Base-by-base conservation (phyloP, 2,888 invertebrate genomes). In the Nomada goodeniana region DNA sequence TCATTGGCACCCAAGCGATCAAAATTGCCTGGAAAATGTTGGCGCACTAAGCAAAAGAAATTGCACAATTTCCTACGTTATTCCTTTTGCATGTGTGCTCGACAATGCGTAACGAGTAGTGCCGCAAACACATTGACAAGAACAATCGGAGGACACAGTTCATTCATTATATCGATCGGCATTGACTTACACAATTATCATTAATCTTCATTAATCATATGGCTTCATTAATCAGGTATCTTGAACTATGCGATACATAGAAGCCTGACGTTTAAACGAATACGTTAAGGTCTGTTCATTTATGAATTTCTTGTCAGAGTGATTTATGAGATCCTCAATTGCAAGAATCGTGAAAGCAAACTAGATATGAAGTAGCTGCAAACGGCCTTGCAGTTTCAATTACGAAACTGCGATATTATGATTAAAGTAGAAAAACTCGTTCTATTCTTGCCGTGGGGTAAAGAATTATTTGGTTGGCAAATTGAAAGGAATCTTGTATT, bases 21-120 rank as follows among this genome's bases (percentile, higher is more conserved):
- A 11, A 4, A 26, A 50, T 64, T n/a, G 26, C 26, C 11, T 18
- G 44, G 20, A 1, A n/a, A 5, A 23, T 44, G 15, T 67, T 53
- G 29, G 20, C 36, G 36, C 52, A 67, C 20, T 36, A 9, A 29
- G 15, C 4, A 0, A 20, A 15, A 57, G 26, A 11, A 67, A 18
- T 67, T 67, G 15, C 67, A 52, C 52, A 52, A 67, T 36, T 36
- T 36, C 36, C 36, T 36, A 36, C 36, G 36, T 36, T 36, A 36
- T 36, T 36, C 36, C 15, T 15, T 52, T 67, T 52, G 67, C 67
- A 15, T 36, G 36, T 36, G 36, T 7, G 36, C 15, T 67, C 36
- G 20, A 10, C 15, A 7, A 26, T n/a, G n/a, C 5, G n/a, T 65
- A 52, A 53, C 7, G 52, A 52, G 52, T 15, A 53, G 52, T 3